Evolutionary conservation across 2,113 vertebrate genomes (phyloP).

Genomic region (Porphyrio hochstetteri): DNA sequence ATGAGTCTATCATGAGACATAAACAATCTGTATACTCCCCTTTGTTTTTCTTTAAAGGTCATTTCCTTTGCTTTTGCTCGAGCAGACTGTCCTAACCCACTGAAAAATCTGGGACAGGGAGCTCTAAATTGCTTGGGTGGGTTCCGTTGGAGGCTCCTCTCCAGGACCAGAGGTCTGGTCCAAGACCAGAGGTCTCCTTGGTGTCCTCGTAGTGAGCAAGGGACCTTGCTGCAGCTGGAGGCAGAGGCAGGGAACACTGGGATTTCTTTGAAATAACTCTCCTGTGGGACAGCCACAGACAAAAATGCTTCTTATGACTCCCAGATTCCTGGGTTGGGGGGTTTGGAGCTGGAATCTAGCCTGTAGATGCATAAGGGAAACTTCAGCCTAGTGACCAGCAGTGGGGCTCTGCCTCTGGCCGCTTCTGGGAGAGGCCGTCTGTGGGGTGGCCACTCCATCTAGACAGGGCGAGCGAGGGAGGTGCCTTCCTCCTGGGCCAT

Average conservation of each 20-base stretch:
- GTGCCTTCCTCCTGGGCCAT: not conserved
- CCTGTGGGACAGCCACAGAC: not conserved
- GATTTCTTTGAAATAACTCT: not conserved
- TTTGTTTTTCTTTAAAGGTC: not conserved
- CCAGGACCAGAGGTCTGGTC: not conserved
- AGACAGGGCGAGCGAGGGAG: not conserved
- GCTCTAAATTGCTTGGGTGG: not conserved
- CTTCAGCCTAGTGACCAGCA: not conserved
- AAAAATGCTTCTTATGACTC: not conserved
- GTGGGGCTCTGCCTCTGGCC: not conserved
- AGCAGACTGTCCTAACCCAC: not conserved
- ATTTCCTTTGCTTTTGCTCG: not conserved
- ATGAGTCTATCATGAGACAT: not conserved
- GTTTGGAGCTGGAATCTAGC: not conserved
- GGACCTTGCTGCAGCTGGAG: not conserved
- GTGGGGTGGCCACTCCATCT: accelerated
- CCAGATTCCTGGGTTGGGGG: not conserved
- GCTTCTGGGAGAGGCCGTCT: not conserved
- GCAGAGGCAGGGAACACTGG: not conserved
- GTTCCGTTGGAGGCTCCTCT: not conserved
- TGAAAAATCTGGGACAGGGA: not conserved
- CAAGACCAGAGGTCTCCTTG: not conserved
- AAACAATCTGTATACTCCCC: not conserved
- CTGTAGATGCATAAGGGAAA: not conserved
- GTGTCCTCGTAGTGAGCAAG: not conserved